Evolutionary conservation across 2,113 vertebrate genomes (phyloP).

Genomic region (Archocentrus centrarchus): DNA sequence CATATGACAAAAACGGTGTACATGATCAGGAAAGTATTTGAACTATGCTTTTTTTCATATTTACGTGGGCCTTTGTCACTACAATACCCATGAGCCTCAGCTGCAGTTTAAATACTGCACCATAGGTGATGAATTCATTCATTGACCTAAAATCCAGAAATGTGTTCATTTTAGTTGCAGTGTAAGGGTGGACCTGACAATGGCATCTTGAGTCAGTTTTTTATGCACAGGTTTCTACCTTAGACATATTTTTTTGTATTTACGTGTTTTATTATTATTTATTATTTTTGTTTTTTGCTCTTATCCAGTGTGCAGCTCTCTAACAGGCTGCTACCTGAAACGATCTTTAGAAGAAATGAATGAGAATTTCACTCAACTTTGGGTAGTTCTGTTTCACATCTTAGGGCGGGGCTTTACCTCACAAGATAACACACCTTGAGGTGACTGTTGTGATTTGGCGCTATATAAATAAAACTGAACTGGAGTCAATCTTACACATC

Average conservation of each 20-base stretch:
- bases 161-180: neutral
- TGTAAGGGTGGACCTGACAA: neutral
- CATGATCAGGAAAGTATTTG: neutral
- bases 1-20: neutral
- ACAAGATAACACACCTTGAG: no score
- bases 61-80: rapidly evolving
- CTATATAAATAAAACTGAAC: no score
- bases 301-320: neutral
- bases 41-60: neutral
- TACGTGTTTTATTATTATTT: no score
- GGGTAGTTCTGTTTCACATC: neutral
- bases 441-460: no score
- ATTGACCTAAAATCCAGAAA: neutral
- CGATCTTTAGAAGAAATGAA: neutral
- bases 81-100: neutral
- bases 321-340: neutral
- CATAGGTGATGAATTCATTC: neutral
- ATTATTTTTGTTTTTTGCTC: no score
- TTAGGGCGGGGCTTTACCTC: neutral
- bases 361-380: neutral
- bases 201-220: neutral
- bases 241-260: neutral
- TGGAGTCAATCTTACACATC: no score
- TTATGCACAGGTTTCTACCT: neutral
- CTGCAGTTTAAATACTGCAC: neutral